Evolutionary conservation across 2,888 invertebrate species (phyloP), one percentile per base, ranked within the genome.

Genomic region (Leptinotarsa rubiginosa): DNA sequence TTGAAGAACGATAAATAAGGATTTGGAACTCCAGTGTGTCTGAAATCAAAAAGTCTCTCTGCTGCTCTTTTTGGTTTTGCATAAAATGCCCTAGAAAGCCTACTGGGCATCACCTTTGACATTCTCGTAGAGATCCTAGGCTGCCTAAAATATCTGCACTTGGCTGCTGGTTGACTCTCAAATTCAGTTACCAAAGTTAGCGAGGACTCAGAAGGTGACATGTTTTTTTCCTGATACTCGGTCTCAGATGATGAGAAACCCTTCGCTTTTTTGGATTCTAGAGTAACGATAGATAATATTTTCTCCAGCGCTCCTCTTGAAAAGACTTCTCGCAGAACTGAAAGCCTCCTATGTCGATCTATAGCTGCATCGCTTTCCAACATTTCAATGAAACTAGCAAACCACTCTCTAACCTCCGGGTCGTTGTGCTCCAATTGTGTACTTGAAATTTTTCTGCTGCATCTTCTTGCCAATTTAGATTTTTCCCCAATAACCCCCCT

Each of bases 251-350:
- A 16, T 15, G 50, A 16, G n/a, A 20, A 20, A n/a, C 50, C 25
- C 7, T 50, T 31, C 15, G 12, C 52, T 50, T 10, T 25, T 50
- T 25, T 50, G 18, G 68, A 18, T 16, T 68, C 25, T 12, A 68
- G 18, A 7, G 68, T 68, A 10, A 68, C 25, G 7, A 68, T n/a
- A 13, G 41, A 54, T 25, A 68, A 22, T 56, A 68, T 22, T 25
- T 41, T 20, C 7, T 68, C 54, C 7, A 68, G 4, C 4, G 54
- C 47, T 41, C 68, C 68, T 41, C 54, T 68, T 4, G 68, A 47
- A 20, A 68, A 68, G 47, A 68, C 54, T 54, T 68, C 68, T 56
- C 54, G 54, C 41, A 68, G 68, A 41, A 68, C 52, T 41, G 68
- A 68, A n/a, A 56, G 16, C 41, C 56, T 68, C 68, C 54, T 68